Conservation (phyloP, 1,140 invertebrate genomes). For the Trichoplusia ni region DNA sequence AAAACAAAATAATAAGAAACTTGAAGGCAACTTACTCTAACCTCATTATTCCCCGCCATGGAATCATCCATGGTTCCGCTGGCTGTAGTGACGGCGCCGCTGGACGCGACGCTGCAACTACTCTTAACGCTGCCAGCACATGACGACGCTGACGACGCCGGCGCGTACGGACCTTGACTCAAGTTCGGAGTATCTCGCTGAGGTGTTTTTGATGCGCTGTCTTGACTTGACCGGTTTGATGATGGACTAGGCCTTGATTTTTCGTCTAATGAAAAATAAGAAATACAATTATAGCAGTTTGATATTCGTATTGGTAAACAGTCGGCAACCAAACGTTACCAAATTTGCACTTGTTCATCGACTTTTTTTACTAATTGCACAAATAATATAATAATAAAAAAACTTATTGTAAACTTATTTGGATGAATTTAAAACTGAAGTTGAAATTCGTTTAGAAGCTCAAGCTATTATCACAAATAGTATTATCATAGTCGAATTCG, state of each 20-base stretch:
- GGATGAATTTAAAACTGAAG: no score
- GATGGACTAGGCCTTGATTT: slow-evolving; percentile 78
- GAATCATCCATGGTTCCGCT: slow-evolving; percentile 55
- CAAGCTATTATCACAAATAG: no score
- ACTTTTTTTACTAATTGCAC: no score
- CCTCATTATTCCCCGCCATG: slow-evolving; percentile 61
- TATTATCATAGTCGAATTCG: neutral
- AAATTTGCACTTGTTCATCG: no score
- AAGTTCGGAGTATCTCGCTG: slow-evolving; percentile 62
- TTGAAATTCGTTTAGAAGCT: no score
- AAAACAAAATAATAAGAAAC: no score
- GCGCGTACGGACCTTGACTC: slow-evolving; percentile 76
- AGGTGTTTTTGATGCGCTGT: slow-evolving; percentile 75
- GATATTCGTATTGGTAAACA: neutral
- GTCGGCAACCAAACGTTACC: neutral
- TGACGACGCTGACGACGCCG: slow-evolving; percentile 57
- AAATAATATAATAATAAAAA: no score
- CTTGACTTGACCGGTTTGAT: slow-evolving; percentile 77
- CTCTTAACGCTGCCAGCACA: slow-evolving; percentile 54
- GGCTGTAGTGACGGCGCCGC: slow-evolving; percentile 42
- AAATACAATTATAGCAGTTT: neutral
- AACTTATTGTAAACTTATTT: no score
- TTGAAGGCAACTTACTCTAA: no score
- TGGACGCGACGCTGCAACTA: slow-evolving; percentile 63
- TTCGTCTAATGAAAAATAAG: slow-evolving; percentile 56